Conservation (phyloP, 2,113 vertebrate genomes). For the Coryphaenoides rupestris region DNA sequence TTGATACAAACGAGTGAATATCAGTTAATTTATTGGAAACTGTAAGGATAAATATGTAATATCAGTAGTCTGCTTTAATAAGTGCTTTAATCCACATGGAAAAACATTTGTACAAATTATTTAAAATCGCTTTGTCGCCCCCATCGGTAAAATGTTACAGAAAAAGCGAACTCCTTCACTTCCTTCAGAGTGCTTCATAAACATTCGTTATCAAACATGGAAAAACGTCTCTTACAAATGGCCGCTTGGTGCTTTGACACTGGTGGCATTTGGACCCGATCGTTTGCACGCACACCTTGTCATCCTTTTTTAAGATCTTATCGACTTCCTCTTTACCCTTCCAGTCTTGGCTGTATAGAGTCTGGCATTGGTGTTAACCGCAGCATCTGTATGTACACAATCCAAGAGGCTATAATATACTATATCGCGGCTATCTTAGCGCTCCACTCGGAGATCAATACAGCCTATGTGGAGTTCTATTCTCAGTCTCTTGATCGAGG, state of each 20-base stretch:
- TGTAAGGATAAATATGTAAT: conserved; percentile 15
- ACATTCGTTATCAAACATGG: conserved; percentile 54
- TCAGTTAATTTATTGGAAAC: background rate
- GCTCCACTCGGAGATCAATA: conserved; percentile 11
- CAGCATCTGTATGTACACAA: conserved; percentile 40
- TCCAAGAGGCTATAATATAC: conserved; percentile 18
- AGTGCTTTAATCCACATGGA: conserved; percentile 57
- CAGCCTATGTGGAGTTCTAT: conserved; percentile 4
- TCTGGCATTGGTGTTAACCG: conserved; percentile 24
- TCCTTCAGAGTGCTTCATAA: conserved; percentile 39
- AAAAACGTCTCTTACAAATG: conserved; percentile 62
- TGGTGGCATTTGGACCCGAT: conserved; percentile 67
- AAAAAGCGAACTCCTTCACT: no score
- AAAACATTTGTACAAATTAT: conserved; percentile 59
- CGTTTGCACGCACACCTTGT: background rate
- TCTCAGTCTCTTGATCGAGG: conserved; percentile 26
- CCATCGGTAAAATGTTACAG: conserved; percentile 36
- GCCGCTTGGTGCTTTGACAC: conserved; percentile 58
- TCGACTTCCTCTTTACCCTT: conserved; percentile 25
- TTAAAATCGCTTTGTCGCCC: conserved; percentile 24
- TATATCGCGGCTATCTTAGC: conserved; percentile 10
- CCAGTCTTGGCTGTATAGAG: conserved; percentile 31
- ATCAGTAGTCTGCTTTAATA: conserved; percentile 62
- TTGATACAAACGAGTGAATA: background rate
- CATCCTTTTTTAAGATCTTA: conserved; percentile 37